Evolutionary conservation across 2,888 invertebrate genomes (phyloP).

Genomic region (Rhagophthalmus giganteus): DNA sequence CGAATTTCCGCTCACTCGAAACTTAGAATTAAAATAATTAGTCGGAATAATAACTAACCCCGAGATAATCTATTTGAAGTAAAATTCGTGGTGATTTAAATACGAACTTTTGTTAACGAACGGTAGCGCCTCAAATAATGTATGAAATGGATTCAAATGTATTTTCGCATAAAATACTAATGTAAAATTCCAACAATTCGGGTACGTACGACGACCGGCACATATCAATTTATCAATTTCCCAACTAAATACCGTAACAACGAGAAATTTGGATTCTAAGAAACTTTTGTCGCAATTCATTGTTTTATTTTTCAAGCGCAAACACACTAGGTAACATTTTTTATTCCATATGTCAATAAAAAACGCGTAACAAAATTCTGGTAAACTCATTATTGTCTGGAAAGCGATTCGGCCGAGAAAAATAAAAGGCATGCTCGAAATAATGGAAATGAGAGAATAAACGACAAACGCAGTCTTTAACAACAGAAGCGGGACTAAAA

Average conservation of each 20-base stretch:
- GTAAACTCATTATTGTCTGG: constrained; percentile 30
- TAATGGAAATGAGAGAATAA: constrained; percentile 38
- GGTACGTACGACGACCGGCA: constrained; percentile 11
- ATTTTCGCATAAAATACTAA: constrained; percentile 13
- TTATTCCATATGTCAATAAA: constrained; percentile 15
- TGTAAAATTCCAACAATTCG: constrained; percentile 15
- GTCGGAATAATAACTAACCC: no score
- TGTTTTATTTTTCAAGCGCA: constrained; percentile 19
- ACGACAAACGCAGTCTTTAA: constrained; percentile 33
- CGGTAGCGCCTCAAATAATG: constrained; percentile 10
- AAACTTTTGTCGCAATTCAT: constrained; percentile 11
- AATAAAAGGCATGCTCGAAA: constrained; percentile 38
- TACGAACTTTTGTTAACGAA: constrained; percentile 15
- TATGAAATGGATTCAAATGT: constrained; percentile 10
- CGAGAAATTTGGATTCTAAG: constrained; percentile 10
- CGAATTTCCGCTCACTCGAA: no score
- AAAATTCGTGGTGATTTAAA: no score
- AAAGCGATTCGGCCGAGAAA: constrained; percentile 24
- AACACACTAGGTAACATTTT: constrained; percentile 20
- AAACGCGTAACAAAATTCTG: constrained; percentile 14
- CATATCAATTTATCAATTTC: constrained; percentile 16
- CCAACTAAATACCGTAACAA: constrained; percentile 13
- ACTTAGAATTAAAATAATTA: no score
- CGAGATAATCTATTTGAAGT: no score
- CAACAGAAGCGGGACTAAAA: constrained; percentile 30